Conservation (phyloP, 2,113 vertebrate genomes). For the Platichthys flesus region DNA sequence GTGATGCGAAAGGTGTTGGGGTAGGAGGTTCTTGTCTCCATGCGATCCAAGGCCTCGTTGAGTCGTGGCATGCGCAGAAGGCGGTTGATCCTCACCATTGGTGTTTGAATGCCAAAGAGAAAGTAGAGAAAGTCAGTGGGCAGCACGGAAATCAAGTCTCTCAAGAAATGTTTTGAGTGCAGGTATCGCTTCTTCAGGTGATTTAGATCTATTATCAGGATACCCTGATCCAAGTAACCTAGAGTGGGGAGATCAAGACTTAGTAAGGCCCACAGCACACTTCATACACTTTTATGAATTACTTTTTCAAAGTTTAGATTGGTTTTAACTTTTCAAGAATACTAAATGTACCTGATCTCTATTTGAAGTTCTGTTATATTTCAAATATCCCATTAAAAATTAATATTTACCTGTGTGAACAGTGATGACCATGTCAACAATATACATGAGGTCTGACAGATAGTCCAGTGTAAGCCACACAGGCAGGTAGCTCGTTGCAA, state of each 20-base stretch:
- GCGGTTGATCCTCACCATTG: slow-evolving; percentile 86
- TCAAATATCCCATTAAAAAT: background rate
- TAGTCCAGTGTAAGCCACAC: slow-evolving; percentile 89
- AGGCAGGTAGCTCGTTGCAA: slow-evolving; percentile 79
- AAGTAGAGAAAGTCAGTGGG: slow-evolving; percentile 89
- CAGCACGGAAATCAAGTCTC: slow-evolving; percentile 83
- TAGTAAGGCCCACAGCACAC: too few species aligned
- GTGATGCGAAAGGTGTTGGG: slow-evolving; percentile 89
- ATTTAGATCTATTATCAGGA: slow-evolving; percentile 82
- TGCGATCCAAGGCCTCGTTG: slow-evolving; percentile 87
- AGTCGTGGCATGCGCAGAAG: slow-evolving; percentile 85
- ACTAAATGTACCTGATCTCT: too few species aligned
- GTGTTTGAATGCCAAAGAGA: slow-evolving; percentile 75
- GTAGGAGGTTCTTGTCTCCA: slow-evolving; percentile 88
- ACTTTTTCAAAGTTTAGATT: background rate
- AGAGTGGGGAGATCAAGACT: slow-evolving; percentile 2
- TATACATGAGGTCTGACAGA: slow-evolving; percentile 86
- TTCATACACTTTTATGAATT: too few species aligned
- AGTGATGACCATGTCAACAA: slow-evolving; percentile 83
- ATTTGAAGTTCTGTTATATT: background rate
- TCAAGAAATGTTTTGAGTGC: slow-evolving; percentile 78
- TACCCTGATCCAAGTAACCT: slow-evolving; percentile 91
- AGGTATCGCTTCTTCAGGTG: slow-evolving; percentile 82
- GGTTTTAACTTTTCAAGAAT: too few species aligned
- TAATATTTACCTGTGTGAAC: slow-evolving; percentile 85